A percentile compares a stretch with the other conserved stretches of the same genome.
phyloP scores from a whole-genome alignment of 64 coral and sea anemone genomes.

The Hydrozoanthus tunicans region DNA sequence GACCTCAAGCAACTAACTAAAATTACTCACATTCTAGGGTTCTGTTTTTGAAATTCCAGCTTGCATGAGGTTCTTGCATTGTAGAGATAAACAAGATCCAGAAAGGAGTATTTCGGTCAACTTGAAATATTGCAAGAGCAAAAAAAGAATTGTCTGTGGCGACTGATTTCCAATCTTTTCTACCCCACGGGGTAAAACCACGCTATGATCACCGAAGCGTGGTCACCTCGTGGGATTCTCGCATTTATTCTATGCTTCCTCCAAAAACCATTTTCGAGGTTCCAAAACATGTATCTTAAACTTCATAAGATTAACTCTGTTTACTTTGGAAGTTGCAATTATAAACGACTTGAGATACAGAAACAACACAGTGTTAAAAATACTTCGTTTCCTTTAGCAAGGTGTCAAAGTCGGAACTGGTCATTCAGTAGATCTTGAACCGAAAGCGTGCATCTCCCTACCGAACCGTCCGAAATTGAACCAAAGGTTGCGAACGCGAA shows the following conservation, averaged over 20 bases:
- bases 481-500: background rate
- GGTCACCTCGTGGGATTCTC: background rate
- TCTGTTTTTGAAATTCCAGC: constrained; percentile 65
- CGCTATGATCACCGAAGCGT: constrained; percentile 46
- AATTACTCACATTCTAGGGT: constrained; percentile 58
- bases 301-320: constrained; percentile 62
- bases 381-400: constrained; percentile 13
- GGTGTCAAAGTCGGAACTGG: constrained; percentile 13
- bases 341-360: constrained; percentile 36
- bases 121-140: constrained; percentile 4
- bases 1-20: constrained; percentile 41
- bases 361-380: constrained; percentile 21
- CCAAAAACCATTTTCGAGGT: constrained; percentile 17
- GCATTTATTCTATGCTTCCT: background rate
- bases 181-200: constrained; percentile 37
- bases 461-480: background rate
- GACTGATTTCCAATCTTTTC: constrained; percentile 36
- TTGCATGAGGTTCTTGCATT: constrained; percentile 44
- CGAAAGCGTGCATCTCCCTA: background rate
- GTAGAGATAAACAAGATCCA: background rate
- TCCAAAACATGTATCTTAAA: constrained; percentile 31
- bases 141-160: constrained; percentile 33
- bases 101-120: background rate
- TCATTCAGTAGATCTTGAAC: constrained; percentile 16
- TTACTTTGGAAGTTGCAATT: constrained; percentile 48